Percentiles rank a stretch among this genome's conserved stretches.
phyloP scores from a whole-genome alignment of 1,140 invertebrate genomes.

The Drosophila nannoptera region DNA sequence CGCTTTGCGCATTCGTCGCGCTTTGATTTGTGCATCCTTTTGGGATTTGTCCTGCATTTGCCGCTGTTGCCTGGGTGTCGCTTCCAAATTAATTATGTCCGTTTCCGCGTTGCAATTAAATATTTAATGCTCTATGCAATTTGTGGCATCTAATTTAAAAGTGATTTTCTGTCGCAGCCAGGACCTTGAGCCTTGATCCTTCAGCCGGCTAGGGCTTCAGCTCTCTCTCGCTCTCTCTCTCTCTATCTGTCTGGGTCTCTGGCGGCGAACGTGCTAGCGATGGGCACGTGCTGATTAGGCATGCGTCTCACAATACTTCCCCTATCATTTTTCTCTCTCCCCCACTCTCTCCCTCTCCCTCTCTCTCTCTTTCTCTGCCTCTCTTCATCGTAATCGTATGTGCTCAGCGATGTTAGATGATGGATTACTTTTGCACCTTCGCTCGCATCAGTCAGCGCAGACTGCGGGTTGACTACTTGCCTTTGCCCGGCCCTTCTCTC shows the following conservation, averaged over 20 bases:
- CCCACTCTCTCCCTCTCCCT: background rate
- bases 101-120: constrained; percentile 31
- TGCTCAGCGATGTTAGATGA: background rate
- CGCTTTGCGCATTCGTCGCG: constrained; percentile 9
- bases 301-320: too few relatives aligned
- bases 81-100: constrained; percentile 34
- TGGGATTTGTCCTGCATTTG: constrained; percentile 21
- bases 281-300: constrained; percentile 11
- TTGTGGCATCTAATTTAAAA: constrained; percentile 41
- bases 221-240: background rate
- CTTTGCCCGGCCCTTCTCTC: background rate
- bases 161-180: constrained; percentile 28
- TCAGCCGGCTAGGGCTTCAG: constrained; percentile 25
- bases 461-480: background rate
- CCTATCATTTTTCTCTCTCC: background rate
- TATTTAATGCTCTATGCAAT: constrained; percentile 37
- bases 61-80: constrained; percentile 10
- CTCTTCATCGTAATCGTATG: background rate
- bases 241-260: background rate
- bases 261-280: background rate
- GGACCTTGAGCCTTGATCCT: constrained; percentile 28
- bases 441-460: background rate
- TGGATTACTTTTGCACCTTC: background rate
- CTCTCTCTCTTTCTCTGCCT: background rate
- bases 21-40: constrained; percentile 35